Base-by-base conservation (phyloP, 92 coral and sea anemone species). In the Metridium senile region DNA sequence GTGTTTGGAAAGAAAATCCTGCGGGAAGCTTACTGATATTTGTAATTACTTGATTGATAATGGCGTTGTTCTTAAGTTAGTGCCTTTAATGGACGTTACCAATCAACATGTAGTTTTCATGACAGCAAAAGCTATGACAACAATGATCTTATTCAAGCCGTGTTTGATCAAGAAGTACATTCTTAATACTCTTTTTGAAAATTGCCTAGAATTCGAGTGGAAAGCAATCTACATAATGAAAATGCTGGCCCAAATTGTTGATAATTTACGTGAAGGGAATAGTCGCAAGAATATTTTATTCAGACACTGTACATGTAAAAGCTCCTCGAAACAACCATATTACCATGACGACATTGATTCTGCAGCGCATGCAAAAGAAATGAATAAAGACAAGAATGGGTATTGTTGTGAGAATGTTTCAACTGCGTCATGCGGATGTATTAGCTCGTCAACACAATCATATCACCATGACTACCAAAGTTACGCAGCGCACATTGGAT, bases 41-140 rank as follows among this genome's bases (percentile, higher is more conserved):
- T 35, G 85, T 46, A 33, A 69, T 49, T 70, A 25, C 23, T 58
- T 88, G 28, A 62, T 86, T 9, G 69, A 31, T 31, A 66, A 76
- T 18, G 49, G 63, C 51, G 54, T 89, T 29, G 31, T 86, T 19
- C 65, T 51, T 21, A 63, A 62, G 29, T 66, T 91, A 73, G 33
- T 71, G 26, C 39, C 59, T 23, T 80, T 80, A 52, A 62, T 89
- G 72, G 67, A 66, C 1, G 73, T 67, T 10, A 30, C 19, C 4
- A 69, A 89, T 62, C 93, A 91, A 11, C 75, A 79, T 76, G 84
- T 91, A 20, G 91, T 77, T 6, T 91, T 81, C 67, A 78, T 84
- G 43, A 86, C 97, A 34, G 57, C 80, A 45, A 91, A 91, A 69
- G 84, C 89, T 2, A 2, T 86, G 27, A 68, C 78, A 34, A 46